phyloP scores from a whole-genome alignment of 2,888 invertebrate genomes.

The Argyresthia goedartella region DNA sequence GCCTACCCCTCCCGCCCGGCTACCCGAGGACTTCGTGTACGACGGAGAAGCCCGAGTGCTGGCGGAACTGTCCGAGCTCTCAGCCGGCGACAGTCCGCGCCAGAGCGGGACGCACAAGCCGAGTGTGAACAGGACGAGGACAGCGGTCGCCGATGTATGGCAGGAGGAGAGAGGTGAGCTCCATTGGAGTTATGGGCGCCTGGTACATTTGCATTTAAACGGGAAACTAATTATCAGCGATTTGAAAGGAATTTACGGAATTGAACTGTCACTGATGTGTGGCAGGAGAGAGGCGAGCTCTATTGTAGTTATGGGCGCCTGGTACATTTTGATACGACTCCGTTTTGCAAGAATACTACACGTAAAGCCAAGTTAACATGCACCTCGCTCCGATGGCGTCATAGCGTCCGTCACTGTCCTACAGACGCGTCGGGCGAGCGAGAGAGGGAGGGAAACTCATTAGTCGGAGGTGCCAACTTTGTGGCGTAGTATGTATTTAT shows the following conservation, averaged over 20 bases:
- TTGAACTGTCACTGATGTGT: background rate
- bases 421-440: too few species aligned
- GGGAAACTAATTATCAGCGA: background rate
- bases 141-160: background rate
- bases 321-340: background rate
- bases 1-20: conserved; percentile 11
- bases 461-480: too few species aligned
- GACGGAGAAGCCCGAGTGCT: conserved; percentile 53
- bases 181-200: background rate
- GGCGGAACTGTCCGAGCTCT: conserved; percentile 44
- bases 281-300: background rate
- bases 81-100: conserved; percentile 1
- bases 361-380: too few species aligned
- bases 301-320: background rate
- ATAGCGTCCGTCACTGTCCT: too few species aligned
- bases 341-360: too few species aligned
- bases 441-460: too few species aligned
- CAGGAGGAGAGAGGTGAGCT: background rate
- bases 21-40: conserved; percentile 39
- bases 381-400: too few species aligned
- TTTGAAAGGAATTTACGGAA: background rate
- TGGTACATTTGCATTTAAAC: background rate
- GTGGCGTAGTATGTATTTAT: too few species aligned
- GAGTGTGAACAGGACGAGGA: background rate
- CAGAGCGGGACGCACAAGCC: background rate